Conservation (phyloP, 2,888 invertebrate species). For the Copidosoma aretas region DNA sequence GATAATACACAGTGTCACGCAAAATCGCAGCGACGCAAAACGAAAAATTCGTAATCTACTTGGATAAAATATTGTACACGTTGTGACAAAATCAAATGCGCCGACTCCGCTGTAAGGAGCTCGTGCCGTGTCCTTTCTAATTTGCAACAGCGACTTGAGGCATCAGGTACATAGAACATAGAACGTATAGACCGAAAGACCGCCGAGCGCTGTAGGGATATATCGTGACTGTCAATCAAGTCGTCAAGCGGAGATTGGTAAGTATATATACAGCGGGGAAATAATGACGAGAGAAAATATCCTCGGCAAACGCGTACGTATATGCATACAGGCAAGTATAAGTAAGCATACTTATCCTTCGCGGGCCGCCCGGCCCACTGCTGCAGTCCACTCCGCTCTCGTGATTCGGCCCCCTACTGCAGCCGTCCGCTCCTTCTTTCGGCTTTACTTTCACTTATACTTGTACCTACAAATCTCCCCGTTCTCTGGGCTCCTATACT, state of each 20-base stretch:
- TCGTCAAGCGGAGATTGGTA: too few species aligned
- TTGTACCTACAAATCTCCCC: too few species aligned
- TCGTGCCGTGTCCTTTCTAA: slow-evolving; percentile 23
- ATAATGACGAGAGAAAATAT: slow-evolving; percentile 12
- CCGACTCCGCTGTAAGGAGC: background rate
- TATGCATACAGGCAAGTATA: background rate
- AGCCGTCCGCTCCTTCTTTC: background rate
- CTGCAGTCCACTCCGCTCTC: background rate
- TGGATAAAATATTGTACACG: too few species aligned
- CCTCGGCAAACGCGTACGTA: background rate
- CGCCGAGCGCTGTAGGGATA: background rate
- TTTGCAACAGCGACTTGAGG: background rate
- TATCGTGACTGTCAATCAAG: slow-evolving; percentile 25
- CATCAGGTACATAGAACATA: too few species aligned
- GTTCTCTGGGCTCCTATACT: too few species aligned
- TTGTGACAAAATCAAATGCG: background rate
- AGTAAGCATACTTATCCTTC: too few species aligned
- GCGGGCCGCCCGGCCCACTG: too few species aligned
- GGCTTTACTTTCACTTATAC: slow-evolving; percentile 31
- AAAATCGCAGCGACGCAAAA: too few species aligned
- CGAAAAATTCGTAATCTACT: too few species aligned
- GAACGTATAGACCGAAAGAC: too few species aligned
- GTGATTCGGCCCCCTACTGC: slow-evolving; percentile 14
- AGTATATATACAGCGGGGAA: background rate
- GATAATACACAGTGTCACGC: too few species aligned